phyloP scores from a whole-genome alignment of 2,113 vertebrate genomes.

The Nyctereutes procyonoides region DNA sequence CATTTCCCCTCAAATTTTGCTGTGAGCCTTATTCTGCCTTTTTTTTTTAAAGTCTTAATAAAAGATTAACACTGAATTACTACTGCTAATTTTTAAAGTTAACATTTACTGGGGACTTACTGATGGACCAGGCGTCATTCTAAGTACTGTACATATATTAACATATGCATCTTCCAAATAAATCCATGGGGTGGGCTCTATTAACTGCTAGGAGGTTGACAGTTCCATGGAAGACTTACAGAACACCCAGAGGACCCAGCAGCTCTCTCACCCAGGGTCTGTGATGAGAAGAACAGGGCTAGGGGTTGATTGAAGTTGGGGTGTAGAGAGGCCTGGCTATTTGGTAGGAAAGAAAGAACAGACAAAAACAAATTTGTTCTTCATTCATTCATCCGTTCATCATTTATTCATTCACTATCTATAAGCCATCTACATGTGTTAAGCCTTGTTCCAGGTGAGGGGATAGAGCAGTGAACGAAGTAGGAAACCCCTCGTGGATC shows the following conservation, averaged over 20 bases:
- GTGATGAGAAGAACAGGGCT: neutral
- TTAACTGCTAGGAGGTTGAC: neutral
- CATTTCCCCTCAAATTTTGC: neutral
- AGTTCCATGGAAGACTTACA: neutral
- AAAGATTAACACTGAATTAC: neutral
- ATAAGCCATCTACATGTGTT: neutral
- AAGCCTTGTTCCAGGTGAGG: too few species aligned
- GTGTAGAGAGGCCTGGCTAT: neutral
- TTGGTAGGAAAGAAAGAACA: neutral
- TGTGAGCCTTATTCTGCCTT: neutral
- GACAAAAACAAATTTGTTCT: neutral
- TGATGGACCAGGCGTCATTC: neutral
- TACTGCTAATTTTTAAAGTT: neutral
- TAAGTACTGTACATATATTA: neutral
- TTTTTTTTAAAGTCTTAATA: neutral
- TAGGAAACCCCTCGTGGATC: neutral
- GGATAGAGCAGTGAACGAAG: neutral
- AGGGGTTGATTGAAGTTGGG: neutral
- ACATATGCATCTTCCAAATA: neutral
- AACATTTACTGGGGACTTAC: neutral
- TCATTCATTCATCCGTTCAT: neutral
- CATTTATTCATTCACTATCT: neutral
- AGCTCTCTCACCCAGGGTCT: neutral
- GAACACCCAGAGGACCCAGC: neutral
- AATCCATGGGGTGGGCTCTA: neutral